Base-by-base conservation (phyloP, 2,113 vertebrate species). In the Isichthys henryi region DNA sequence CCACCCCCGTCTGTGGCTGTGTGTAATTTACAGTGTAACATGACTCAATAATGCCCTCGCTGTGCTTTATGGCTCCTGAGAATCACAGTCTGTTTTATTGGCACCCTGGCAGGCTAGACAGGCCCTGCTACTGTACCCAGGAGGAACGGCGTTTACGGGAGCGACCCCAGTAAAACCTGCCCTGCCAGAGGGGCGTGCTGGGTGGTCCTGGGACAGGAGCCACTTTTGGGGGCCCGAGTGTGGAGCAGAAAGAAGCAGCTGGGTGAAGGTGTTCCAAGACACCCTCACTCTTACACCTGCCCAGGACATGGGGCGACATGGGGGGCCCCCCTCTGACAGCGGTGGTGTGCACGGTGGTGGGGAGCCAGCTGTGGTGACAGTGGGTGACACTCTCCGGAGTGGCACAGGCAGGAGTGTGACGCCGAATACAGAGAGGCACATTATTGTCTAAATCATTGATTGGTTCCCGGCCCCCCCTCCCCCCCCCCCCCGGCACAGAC, bases 381-480 rank as follows among this genome's bases (percentile, higher is more conserved):
- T 89, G 92, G 90, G 93, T 94, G 94, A 94, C 94, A 92, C 93
- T 93, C 92, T 90, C 93, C 92, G 93, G 91, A 93, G 91, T 86
- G 87, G 91, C 90, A 92, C 83, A 91, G 92, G 93, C 90, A 91
- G 90, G 94, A 94, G 95, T 95, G 95, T 96, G 96, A 95, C 95
- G 92, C 94, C 93, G 95, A 96, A 96, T 96, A 96, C 95, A 95
- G 94, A 96, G 91, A 91, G 93, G 92, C 91, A 94, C 94, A 96
- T 96, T 96, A 96, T 94, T 95, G 94, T 95, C 95, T 95, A 95
- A 96, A 95, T 96, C 96, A 96, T 96, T 95, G 95, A 96, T 96
- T 93, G 91, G 91, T 92, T 95, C 93, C 90, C 91, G 91, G 91
- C 92, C 88, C 90, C 89, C 89, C 89, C 27, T 91, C 91, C 89